Percentiles rank a stretch among this genome's conserved stretches.
phyloP scores from a whole-genome alignment of 1,140 invertebrate genomes.

The Phthorimaea operculella region DNA sequence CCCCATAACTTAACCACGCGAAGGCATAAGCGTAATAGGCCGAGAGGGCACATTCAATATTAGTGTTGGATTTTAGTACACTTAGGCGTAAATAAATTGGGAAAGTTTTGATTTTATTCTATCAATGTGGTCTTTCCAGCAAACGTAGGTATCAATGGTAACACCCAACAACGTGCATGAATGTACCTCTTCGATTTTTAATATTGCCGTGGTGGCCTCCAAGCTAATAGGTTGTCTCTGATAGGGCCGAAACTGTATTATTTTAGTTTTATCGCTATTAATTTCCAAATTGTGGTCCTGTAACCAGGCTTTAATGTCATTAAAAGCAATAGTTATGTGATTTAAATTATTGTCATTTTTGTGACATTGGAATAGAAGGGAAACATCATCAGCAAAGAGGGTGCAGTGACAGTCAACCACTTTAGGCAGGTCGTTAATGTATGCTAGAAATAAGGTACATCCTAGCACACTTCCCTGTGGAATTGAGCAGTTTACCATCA shows the following conservation, averaged over 20 bases:
- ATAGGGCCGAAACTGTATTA: neutral
- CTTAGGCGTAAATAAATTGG: neutral
- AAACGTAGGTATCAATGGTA: neutral
- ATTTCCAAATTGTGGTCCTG: neutral
- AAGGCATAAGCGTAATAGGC: slow-evolving; percentile 1
- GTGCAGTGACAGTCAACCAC: too few species aligned
- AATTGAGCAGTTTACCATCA: too few species aligned
- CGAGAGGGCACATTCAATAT: neutral
- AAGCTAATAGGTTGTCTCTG: neutral
- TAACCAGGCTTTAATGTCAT: neutral
- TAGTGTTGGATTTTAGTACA: neutral
- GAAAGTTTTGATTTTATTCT: neutral
- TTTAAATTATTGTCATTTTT: too few species aligned
- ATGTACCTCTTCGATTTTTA: neutral
- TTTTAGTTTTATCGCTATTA: neutral
- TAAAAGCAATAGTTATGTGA: too few species aligned
- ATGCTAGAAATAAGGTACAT: too few species aligned
- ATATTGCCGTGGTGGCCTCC: neutral
- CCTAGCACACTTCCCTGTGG: too few species aligned
- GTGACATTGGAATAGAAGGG: too few species aligned
- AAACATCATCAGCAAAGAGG: too few species aligned
- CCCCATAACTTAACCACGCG: neutral
- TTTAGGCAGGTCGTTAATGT: too few species aligned
- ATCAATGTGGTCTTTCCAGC: neutral
- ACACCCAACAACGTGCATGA: neutral